phyloP scores from a whole-genome alignment of 2,888 invertebrate species.

The Amblyteles armatorius region DNA sequence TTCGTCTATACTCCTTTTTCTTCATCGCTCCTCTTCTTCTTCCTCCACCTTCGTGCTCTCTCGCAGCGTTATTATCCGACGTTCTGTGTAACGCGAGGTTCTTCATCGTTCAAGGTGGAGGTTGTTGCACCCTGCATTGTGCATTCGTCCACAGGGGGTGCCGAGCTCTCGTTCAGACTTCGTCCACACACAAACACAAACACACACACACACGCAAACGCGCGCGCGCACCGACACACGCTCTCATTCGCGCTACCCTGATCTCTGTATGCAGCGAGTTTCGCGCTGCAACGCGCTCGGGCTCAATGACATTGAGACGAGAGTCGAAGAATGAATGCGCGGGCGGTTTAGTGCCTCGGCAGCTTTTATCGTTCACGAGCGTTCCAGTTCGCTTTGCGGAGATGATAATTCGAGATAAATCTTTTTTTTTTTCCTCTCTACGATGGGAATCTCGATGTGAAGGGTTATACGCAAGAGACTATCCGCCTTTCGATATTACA shows the following conservation, averaged over 20 bases:
- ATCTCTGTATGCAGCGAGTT: constrained; percentile 61
- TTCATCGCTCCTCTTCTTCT: constrained; percentile 35
- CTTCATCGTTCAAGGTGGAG: constrained; percentile 70
- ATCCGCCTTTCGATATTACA: constrained; percentile 6
- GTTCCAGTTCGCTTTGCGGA: background rate
- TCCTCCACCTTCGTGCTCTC: constrained; percentile 46
- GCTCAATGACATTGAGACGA: constrained; percentile 70
- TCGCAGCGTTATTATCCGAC: constrained; percentile 25
- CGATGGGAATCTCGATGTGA: background rate
- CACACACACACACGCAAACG: background rate
- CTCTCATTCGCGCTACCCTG: constrained; percentile 4
- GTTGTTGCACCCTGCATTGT: constrained; percentile 74
- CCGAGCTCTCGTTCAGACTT: constrained; percentile 57
- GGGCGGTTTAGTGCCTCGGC: constrained; percentile 4
- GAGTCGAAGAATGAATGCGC: constrained; percentile 29
- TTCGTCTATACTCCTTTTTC: constrained; percentile 49
- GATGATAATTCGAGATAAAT: constrained; percentile 36
- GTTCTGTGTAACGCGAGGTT: constrained; percentile 3
- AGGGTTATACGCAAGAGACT: background rate
- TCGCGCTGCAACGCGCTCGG: constrained; percentile 52
- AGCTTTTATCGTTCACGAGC: background rate
- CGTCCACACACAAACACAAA: background rate
- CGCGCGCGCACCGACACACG: background rate
- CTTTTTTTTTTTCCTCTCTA: constrained; percentile 4
- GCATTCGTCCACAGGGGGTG: constrained; percentile 67